A percentile compares a stretch with the other conserved stretches of the same genome.
These are phyloP conservation scores for Kuschelorhynchus macadamiae DNA, from an alignment of 2,888 invertebrate genomes.

Conservation along the genomic window DNA sequence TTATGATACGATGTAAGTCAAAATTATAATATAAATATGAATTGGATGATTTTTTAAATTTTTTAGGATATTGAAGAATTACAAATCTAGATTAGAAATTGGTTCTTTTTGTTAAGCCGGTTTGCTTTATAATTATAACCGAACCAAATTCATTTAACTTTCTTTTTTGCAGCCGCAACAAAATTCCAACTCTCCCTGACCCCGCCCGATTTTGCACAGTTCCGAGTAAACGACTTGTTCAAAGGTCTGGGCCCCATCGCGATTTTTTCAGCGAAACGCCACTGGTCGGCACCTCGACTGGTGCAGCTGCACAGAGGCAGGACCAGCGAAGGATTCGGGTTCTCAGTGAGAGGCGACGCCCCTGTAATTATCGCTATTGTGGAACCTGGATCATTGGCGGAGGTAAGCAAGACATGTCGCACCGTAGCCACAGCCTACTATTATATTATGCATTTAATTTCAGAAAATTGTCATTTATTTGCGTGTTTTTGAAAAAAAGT, in stretches of 20 bases:
- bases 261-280: constrained; percentile 93
- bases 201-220: constrained; percentile 90
- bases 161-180: constrained; percentile 76
- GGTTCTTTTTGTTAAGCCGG: too few species aligned
- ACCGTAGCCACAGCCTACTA: too few species aligned
- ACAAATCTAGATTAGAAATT: too few species aligned
- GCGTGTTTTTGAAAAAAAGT: too few species aligned
- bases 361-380: constrained; percentile 94
- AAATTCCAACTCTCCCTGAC: constrained; percentile 91
- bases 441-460: too few species aligned
- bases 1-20: too few species aligned
- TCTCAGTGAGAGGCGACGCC: constrained; percentile 92
- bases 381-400: constrained; percentile 90
- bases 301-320: constrained; percentile 83
- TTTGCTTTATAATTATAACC: too few species aligned
- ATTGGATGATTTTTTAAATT: too few species aligned
- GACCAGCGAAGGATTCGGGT: constrained; percentile 88
- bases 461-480: too few species aligned
- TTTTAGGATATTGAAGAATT: too few species aligned
- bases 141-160: too few species aligned
- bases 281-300: constrained; percentile 92
- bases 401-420: constrained; percentile 80
- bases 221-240: constrained; percentile 91
- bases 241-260: constrained; percentile 91
- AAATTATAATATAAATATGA: too few species aligned